phyloP scores from a whole-genome alignment of 2,113 vertebrate genomes.

The Falco punctatus region DNA sequence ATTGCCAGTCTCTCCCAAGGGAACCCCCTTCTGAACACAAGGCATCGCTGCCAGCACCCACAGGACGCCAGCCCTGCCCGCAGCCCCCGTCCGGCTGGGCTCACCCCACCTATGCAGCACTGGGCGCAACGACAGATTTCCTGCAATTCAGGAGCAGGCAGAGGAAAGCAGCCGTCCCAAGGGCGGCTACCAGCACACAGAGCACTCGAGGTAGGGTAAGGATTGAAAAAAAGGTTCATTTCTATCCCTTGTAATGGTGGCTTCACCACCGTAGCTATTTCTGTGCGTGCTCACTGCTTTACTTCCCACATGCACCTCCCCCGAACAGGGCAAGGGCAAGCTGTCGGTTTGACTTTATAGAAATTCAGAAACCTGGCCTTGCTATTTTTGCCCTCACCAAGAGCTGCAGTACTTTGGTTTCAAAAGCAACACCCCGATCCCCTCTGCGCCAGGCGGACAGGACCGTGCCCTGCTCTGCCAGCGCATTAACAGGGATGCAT shows the following conservation, averaged over 20 bases:
- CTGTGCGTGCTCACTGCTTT: fast-evolving
- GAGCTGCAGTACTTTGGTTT: neutral
- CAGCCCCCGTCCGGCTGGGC: neutral
- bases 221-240: too few species aligned
- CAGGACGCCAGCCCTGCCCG: neutral
- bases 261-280: neutral
- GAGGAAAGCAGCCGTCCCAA: neutral
- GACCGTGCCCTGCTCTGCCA: neutral
- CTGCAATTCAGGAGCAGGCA: neutral
- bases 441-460: neutral
- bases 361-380: neutral
- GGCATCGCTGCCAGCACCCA: neutral
- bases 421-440: neutral
- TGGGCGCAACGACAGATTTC: neutral
- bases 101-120: neutral
- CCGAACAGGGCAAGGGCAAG: neutral
- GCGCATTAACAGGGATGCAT: fast-evolving
- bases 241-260: fast-evolving
- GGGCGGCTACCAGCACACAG: neutral
- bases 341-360: neutral
- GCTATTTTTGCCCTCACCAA: neutral
- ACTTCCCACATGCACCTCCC: fast-evolving
- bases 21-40: neutral
- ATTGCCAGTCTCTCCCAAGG: fast-evolving
- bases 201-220: fast-evolving